phyloP scores from a whole-genome alignment of 2,888 invertebrate genomes.

The Ferdinandea cuprea region DNA sequence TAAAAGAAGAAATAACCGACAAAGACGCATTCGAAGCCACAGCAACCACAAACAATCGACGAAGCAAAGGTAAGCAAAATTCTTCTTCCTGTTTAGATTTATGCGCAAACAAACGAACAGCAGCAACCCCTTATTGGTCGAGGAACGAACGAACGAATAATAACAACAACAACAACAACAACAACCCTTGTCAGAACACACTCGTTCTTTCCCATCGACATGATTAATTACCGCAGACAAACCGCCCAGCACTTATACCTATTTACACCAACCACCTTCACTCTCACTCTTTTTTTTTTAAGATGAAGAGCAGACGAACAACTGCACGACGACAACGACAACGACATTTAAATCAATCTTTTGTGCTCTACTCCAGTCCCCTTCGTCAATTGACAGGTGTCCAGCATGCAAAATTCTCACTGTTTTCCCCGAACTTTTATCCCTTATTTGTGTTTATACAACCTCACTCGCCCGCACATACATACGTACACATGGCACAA shows the following conservation, averaged over 20 bases:
- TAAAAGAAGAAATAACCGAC: constrained; percentile 86
- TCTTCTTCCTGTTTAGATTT: not conserved
- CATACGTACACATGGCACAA: too few relatives aligned
- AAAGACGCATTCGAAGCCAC: constrained; percentile 84
- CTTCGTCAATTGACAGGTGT: constrained; percentile 69
- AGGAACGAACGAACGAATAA: too few relatives aligned
- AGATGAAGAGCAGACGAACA: constrained; percentile 57
- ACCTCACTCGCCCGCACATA: too few relatives aligned
- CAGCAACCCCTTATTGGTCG: constrained; percentile 25
- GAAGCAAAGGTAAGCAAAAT: constrained; percentile 79
- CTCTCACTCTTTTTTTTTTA: not conserved
- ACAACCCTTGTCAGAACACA: constrained; percentile 65
- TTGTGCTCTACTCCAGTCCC: constrained; percentile 57
- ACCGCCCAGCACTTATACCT: constrained; percentile 23
- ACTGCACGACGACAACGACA: constrained; percentile 10
- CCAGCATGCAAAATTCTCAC: constrained; percentile 74
- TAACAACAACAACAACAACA: too few relatives aligned
- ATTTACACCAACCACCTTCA: not conserved
- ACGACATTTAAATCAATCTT: constrained; percentile 68
- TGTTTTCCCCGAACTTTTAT: constrained; percentile 38
- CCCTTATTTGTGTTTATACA: constrained; percentile 55
- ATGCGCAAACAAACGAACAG: constrained; percentile 23
- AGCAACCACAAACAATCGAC: constrained; percentile 78
- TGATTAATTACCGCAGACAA: constrained; percentile 74
- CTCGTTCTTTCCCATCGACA: constrained; percentile 69